phyloP scores from a whole-genome alignment of 2,797 vertebrate genomes.

The Sylvilagus floridanus region DNA sequence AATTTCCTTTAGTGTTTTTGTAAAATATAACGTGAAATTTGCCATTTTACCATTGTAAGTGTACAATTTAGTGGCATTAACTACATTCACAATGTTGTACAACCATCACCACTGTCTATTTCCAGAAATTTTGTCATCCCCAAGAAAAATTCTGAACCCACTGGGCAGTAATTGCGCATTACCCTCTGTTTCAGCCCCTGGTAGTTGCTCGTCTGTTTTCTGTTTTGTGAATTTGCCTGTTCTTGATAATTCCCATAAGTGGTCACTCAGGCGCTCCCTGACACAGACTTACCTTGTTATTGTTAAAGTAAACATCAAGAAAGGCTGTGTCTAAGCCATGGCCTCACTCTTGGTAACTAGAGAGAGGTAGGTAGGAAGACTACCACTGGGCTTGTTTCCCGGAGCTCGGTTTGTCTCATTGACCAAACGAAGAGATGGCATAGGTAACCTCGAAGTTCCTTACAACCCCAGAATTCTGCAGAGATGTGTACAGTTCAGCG shows the following conservation, averaged over 20 bases:
- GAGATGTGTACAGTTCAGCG: background rate
- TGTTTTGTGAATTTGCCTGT: background rate
- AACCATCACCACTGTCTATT: background rate
- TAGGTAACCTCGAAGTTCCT: background rate
- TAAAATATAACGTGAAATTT: background rate
- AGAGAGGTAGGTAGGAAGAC: background rate
- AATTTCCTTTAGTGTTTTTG: background rate
- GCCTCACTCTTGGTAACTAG: background rate
- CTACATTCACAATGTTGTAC: background rate
- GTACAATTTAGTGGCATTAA: background rate
- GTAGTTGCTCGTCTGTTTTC: background rate
- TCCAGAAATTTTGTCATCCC: background rate
- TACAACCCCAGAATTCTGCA: background rate
- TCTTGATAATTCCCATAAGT: background rate
- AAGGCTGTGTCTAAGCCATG: background rate
- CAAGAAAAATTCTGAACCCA: background rate
- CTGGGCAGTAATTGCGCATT: background rate
- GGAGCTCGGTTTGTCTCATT: background rate
- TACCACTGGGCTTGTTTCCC: background rate
- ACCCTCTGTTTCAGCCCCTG: background rate
- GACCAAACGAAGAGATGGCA: background rate
- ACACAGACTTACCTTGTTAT: constrained; percentile 4
- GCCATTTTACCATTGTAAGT: background rate
- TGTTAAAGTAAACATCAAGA: background rate
- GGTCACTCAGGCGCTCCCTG: background rate